A percentile compares a stretch with the other conserved stretches of the same genome.
These are phyloP conservation scores for Phainopepla nitens DNA, from an alignment of 2,113 vertebrate genomes.

Conservation along the genomic window DNA sequence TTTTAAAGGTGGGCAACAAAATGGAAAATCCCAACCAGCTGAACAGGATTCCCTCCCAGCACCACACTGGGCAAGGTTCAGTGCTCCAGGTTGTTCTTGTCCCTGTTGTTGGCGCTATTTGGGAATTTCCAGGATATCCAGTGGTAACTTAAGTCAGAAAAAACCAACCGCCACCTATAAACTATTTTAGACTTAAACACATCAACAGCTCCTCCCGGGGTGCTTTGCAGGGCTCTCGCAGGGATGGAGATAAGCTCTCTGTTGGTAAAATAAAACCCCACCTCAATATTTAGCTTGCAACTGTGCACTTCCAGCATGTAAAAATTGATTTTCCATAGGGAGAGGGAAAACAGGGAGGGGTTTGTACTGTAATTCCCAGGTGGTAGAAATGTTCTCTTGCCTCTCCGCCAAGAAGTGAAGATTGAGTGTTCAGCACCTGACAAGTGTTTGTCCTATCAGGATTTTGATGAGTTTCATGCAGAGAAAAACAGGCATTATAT, in stretches of 20 bases:
- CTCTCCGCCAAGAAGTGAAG: not conserved
- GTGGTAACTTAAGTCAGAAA: not conserved
- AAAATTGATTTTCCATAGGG: constrained; percentile 19
- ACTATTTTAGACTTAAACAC: constrained; percentile 34
- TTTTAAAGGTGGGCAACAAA: not conserved
- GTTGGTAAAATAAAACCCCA: constrained; percentile 44
- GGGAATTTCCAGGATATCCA: constrained; percentile 6
- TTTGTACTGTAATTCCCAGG: not conserved
- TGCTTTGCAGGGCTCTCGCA: constrained; percentile 29
- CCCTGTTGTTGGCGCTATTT: not conserved
- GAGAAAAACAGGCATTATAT: not conserved
- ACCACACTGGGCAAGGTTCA: not conserved
- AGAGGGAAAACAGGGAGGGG: not conserved
- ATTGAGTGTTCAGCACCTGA: not conserved
- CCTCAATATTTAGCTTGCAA: constrained; percentile 18
- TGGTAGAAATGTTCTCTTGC: not conserved
- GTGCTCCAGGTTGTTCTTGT: not conserved
- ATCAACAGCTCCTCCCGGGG: not conserved
- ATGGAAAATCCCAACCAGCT: not conserved
- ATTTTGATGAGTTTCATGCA: not conserved
- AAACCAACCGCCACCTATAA: not conserved
- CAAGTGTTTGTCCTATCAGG: not conserved
- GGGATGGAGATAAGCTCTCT: constrained; percentile 2
- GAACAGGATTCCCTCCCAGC: not conserved
- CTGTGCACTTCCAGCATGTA: not conserved